Evolutionary conservation across 2,113 vertebrate species (phyloP).

Genomic region (Vicugna pacos): DNA sequence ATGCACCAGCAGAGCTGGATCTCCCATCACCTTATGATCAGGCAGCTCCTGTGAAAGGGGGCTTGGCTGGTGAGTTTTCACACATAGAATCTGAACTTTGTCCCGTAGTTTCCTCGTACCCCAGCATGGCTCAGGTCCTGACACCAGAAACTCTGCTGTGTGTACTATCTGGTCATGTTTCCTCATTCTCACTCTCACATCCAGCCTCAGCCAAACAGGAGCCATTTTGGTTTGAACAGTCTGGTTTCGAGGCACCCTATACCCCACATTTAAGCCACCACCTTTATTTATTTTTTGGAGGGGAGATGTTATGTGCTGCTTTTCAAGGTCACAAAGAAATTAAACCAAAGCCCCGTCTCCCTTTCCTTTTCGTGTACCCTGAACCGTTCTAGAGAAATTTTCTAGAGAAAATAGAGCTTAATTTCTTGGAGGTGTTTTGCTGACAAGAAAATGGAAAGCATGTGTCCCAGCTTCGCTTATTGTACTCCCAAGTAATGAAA

Average conservation of each 20-base stretch:
- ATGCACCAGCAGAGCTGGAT: not conserved
- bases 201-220: not conserved
- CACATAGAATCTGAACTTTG: not conserved
- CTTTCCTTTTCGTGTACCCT: slow-evolving; percentile 35
- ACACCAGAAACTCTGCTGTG: not conserved
- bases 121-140: not conserved
- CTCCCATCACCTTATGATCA: not conserved
- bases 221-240: not conserved
- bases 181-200: not conserved
- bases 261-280: not conserved
- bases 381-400: slow-evolving; percentile 75
- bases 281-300: not conserved
- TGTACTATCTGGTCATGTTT: not conserved
- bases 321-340: slow-evolving; percentile 69
- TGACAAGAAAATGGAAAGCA: slow-evolving; percentile 91
- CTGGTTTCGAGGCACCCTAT: not conserved
- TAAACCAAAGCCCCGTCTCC: slow-evolving; percentile 40
- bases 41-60: not conserved
- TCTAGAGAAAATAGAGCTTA: slow-evolving; percentile 87
- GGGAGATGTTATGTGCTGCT: not conserved
- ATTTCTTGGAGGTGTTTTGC: slow-evolving; percentile 91
- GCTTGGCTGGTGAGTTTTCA: not conserved
- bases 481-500: slow-evolving; percentile 90
- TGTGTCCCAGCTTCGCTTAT: slow-evolving; percentile 87
- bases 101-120: rapidly evolving